Conservation (phyloP, 1,140 invertebrate species). For the Copidosoma floridanum region DNA sequence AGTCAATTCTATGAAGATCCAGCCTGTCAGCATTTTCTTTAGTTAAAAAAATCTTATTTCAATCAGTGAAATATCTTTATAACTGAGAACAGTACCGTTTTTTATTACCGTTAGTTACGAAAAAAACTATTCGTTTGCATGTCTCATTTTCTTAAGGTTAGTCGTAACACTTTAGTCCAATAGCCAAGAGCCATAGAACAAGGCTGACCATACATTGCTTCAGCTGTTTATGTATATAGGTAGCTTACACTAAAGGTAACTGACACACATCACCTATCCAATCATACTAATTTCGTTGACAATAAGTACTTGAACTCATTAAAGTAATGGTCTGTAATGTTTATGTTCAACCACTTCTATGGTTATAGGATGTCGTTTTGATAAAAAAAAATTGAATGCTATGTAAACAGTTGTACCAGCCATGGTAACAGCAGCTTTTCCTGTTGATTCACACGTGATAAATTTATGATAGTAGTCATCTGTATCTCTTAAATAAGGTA, state of each 20-base stretch:
- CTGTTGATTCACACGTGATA: slow-evolving; percentile 42
- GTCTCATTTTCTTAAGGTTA: slow-evolving; percentile 33
- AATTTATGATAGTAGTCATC: slow-evolving; percentile 23
- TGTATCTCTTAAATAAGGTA: slow-evolving; percentile 25
- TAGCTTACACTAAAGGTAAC: slow-evolving; percentile 29
- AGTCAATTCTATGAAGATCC: slow-evolving; percentile 11
- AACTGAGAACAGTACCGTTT: slow-evolving; percentile 24
- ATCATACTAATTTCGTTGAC: slow-evolving; percentile 50
- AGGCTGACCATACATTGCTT: slow-evolving; percentile 15
- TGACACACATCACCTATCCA: slow-evolving; percentile 33
- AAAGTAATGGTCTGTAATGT: background rate
- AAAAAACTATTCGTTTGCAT: slow-evolving; percentile 35
- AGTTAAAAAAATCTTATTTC: too few species aligned
- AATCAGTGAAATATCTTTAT: too few species aligned
- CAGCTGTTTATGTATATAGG: slow-evolving; percentile 19
- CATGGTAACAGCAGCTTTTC: slow-evolving; percentile 45
- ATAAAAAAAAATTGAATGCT: slow-evolving; percentile 26
- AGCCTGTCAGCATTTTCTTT: too few species aligned
- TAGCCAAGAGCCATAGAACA: slow-evolving; percentile 26
- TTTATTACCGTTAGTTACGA: slow-evolving; percentile 39
- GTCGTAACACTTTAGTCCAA: slow-evolving; percentile 32
- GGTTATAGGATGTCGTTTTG: slow-evolving; percentile 24
- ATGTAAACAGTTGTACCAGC: slow-evolving; percentile 42
- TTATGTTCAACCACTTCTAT: background rate
- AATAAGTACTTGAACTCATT: slow-evolving; percentile 30